Percentiles rank a stretch among this genome's conserved stretches.
These are phyloP conservation scores for Pelagia noctiluca DNA, from an alignment of 30 jellyfish, hydroid and myxozoan species.

Conservation along the genomic window DNA sequence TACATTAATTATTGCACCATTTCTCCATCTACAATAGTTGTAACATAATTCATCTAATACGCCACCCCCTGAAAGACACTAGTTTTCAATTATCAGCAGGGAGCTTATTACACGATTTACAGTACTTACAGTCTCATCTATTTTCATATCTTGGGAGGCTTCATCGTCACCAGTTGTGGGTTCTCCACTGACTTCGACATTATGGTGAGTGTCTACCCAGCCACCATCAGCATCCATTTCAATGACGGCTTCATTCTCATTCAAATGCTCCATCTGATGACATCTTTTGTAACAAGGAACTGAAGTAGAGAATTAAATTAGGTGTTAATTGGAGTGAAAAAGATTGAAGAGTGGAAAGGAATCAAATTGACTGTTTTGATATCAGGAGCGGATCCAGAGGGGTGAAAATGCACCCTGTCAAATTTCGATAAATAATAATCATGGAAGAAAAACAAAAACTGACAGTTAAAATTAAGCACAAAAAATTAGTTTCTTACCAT, in stretches of 20 bases:
- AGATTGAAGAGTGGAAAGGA: too few species aligned
- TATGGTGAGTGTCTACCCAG: conserved; percentile 99
- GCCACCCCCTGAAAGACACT: background rate
- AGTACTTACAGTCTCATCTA: background rate
- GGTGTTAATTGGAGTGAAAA: background rate
- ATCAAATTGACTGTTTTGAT: too few species aligned
- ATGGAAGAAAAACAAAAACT: background rate
- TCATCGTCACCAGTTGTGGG: conserved; percentile 77
- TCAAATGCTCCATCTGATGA: conserved; percentile 86
- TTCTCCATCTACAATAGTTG: too few species aligned
- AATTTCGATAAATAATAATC: background rate
- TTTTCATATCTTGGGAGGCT: conserved; percentile 84
- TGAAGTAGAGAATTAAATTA: too few species aligned
- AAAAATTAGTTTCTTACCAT: conserved; percentile 63
- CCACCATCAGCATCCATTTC: conserved; percentile 99
- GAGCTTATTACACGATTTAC: background rate
- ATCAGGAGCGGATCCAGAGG: too few species aligned
- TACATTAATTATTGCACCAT: too few species aligned
- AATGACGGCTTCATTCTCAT: conserved; percentile 87
- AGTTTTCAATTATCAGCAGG: background rate
- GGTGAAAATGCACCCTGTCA: background rate
- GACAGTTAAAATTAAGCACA: background rate
- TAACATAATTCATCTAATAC: too few species aligned
- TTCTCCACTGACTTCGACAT: conserved; percentile 58
- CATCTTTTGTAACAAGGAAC: conserved; percentile 99